Conservation (phyloP, 2,888 invertebrate genomes). For the Zygaena filipendulae region DNA sequence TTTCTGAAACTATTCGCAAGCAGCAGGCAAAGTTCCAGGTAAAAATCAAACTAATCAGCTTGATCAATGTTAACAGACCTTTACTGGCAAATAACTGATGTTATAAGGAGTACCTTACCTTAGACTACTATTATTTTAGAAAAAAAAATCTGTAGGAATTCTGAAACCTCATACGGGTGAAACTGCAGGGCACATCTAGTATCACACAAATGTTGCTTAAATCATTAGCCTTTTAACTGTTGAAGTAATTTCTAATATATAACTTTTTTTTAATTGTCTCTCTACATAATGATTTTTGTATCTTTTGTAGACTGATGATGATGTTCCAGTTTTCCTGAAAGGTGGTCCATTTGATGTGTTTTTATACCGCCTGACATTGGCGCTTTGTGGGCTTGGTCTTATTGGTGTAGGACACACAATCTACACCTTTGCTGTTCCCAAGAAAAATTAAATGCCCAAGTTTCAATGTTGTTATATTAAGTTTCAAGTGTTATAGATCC, state of each 20-base stretch:
- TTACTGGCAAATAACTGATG: no score
- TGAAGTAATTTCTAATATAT: not conserved
- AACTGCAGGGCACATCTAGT: no score
- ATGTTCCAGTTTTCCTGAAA: constrained; percentile 69
- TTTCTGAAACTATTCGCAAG: constrained; percentile 39
- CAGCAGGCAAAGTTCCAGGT: constrained; percentile 54
- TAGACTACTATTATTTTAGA: no score
- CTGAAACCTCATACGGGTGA: no score
- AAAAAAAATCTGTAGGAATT: no score
- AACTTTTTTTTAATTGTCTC: no score
- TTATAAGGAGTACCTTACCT: no score
- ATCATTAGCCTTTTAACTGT: not conserved
- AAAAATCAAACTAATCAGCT: constrained; percentile 11
- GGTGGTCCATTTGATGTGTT: constrained; percentile 63
- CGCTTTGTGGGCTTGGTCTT: constrained; percentile 43
- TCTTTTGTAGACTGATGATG: constrained; percentile 70
- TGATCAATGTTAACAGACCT: not conserved
- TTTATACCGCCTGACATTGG: constrained; percentile 52
- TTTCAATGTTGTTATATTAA: constrained; percentile 7
- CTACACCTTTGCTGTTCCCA: constrained; percentile 43
- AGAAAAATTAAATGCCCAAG: constrained; percentile 32
- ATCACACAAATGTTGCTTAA: no score
- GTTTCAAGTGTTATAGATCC: constrained; percentile 6
- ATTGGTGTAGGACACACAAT: constrained; percentile 45
- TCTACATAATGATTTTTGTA: no score